Percentiles rank a stretch among this genome's conserved stretches.
phyloP scores from a whole-genome alignment of 2,797 vertebrate genomes.

The Macrochelys suwanniensis region DNA sequence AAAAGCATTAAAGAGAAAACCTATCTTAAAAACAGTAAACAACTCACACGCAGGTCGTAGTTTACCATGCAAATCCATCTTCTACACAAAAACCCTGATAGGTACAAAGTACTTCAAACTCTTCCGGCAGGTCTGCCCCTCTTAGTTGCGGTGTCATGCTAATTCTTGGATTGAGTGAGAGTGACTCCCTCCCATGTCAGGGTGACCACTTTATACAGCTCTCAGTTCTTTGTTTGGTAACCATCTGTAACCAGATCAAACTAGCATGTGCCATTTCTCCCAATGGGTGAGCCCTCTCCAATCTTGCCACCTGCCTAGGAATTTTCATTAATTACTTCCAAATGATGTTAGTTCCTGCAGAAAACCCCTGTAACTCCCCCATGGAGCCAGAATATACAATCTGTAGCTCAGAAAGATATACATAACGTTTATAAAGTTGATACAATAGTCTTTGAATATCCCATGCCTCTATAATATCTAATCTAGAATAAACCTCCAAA shows the following conservation, averaged over 20 bases:
- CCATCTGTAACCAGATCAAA: background rate
- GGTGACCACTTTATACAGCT: background rate
- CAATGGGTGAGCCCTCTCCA: too few relatives aligned
- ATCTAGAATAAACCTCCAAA: rapidly evolving
- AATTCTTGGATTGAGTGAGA: background rate
- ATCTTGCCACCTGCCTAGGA: background rate
- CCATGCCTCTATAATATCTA: background rate
- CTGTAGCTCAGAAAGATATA: background rate
- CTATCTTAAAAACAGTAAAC: too few relatives aligned
- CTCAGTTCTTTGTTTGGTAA: background rate
- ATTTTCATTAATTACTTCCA: background rate
- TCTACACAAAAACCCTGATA: background rate
- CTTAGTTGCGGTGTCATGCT: background rate
- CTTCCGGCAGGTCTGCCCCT: background rate
- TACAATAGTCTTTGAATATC: background rate
- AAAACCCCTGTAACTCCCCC: background rate
- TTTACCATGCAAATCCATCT: too few relatives aligned
- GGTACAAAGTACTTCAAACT: background rate
- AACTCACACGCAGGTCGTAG: too few relatives aligned
- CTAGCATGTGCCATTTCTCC: background rate
- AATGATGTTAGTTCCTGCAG: background rate
- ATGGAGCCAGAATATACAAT: background rate
- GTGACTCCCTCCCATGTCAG: background rate
- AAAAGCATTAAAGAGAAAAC: too few relatives aligned
- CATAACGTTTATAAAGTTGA: background rate